phyloP scores from a whole-genome alignment of 2,113 vertebrate genomes.

The Agelaius tricolor region DNA sequence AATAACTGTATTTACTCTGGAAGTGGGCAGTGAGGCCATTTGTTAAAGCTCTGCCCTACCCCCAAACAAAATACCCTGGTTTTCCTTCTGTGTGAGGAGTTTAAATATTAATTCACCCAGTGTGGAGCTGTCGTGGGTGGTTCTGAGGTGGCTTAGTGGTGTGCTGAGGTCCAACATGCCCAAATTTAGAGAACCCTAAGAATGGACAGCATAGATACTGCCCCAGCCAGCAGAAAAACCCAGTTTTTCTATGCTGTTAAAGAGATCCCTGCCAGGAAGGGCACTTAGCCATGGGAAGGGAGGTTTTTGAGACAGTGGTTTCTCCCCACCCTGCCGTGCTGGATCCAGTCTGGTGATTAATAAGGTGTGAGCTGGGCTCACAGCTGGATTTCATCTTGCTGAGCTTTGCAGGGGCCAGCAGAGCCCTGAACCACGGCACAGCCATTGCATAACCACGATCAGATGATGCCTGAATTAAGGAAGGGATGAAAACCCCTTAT shows the following conservation, averaged over 20 bases:
- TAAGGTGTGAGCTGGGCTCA: constrained; percentile 24
- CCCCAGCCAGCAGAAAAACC: not conserved
- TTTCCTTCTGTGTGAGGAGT: not conserved
- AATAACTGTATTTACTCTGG: not conserved
- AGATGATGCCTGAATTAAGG: not conserved
- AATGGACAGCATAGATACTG: not conserved
- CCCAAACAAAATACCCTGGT: not conserved
- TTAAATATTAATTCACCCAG: not conserved
- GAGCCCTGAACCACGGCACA: not conserved
- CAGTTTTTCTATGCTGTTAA: not conserved
- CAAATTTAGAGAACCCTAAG: not conserved
- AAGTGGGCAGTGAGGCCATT: not conserved
- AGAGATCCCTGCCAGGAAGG: not conserved
- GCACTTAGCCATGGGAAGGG: not conserved
- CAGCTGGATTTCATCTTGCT: constrained; percentile 25
- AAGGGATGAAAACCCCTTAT: not conserved
- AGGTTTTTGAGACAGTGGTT: constrained; percentile 8
- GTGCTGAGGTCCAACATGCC: accelerated
- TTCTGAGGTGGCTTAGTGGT: not conserved
- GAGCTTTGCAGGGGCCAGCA: not conserved
- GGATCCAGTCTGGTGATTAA: constrained; percentile 34
- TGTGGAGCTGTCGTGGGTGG: not conserved
- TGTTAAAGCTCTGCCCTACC: not conserved
- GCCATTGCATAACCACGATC: not conserved
- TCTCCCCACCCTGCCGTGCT: not conserved